phyloP scores from a whole-genome alignment of 1,140 invertebrate species.

The Berghia stephanieae region DNA sequence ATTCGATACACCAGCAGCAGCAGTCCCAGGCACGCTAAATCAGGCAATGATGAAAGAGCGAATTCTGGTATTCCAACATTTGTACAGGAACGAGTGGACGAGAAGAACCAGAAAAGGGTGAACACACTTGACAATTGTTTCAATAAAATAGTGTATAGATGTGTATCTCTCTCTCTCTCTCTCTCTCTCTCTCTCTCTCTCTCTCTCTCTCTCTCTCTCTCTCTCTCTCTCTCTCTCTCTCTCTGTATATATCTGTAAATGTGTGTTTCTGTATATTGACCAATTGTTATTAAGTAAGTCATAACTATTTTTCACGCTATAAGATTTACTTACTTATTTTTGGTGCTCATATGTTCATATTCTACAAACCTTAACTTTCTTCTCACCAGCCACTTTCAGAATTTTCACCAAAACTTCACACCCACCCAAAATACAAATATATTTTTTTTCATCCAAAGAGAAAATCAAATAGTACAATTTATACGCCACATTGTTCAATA shows the following conservation, averaged over 20 bases:
- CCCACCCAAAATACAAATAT: no score
- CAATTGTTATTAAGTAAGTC: neutral
- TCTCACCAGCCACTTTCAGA: no score
- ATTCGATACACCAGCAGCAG: conserved; percentile 42
- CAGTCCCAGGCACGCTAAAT: conserved; percentile 47
- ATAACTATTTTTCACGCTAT: neutral
- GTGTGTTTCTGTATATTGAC: neutral
- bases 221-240: neutral
- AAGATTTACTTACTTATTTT: neutral
- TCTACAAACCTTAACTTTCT: no score
- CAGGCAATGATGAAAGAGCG: conserved; percentile 50
- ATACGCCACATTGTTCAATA: no score
- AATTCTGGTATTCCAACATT: conserved; percentile 45
- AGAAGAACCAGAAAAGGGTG: conserved; percentile 49
- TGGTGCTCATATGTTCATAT: neutral
- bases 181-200: neutral
- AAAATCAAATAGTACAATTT: neutral
- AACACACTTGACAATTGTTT: conserved; percentile 16
- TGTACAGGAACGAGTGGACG: conserved; percentile 44
- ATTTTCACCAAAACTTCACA: no score
- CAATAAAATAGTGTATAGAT: neutral
- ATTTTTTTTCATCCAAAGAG: neutral
- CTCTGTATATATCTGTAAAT: neutral
- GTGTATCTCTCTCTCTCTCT: conserved; percentile 4
- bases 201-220: neutral